These are phyloP conservation scores for Microplitis demolitor DNA, from an alignment of 1,140 invertebrate genomes.

Conservation along the genomic window DNA sequence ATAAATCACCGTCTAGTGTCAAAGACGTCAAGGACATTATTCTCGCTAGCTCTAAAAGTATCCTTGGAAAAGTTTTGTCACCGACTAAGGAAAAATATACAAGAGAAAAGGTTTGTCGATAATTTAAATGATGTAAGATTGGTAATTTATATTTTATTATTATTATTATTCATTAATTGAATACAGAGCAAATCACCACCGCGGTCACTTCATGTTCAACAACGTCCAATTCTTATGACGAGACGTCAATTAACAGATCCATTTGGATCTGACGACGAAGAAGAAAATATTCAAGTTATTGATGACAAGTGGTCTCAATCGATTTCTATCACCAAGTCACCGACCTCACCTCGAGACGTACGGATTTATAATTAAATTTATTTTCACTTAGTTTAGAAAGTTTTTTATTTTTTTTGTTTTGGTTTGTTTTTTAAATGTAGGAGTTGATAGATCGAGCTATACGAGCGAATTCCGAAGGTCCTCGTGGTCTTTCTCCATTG, in stretches of 20 bases:
- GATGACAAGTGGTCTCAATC: constrained; percentile 56
- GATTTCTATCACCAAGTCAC: constrained; percentile 52
- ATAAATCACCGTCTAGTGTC: constrained; percentile 63
- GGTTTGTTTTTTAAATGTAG: constrained; percentile 14
- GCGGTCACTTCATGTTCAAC: constrained; percentile 49
- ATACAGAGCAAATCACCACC: constrained; percentile 59
- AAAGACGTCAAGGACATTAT: constrained; percentile 78
- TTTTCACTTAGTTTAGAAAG: too few species aligned
- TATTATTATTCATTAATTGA: background rate
- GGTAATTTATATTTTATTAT: constrained; percentile 11
- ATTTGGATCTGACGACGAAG: constrained; percentile 90
- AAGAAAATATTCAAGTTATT: constrained; percentile 65
- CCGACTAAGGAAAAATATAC: constrained; percentile 72
- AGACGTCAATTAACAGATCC: constrained; percentile 86
- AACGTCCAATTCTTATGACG: constrained; percentile 76
- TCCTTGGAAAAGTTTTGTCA: constrained; percentile 79
- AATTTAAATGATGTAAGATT: constrained; percentile 26
- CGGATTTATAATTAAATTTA: constrained; percentile 6
- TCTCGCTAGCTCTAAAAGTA: constrained; percentile 75
- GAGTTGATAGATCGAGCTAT: constrained; percentile 47
- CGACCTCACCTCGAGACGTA: constrained; percentile 53
- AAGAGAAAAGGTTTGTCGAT: constrained; percentile 53
- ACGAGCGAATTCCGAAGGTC: constrained; percentile 51
- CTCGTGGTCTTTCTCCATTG: constrained; percentile 46
- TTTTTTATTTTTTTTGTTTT: background rate